Evolutionary conservation across 1,140 invertebrate genomes (phyloP).

Genomic region (Armadillidium nasatum): DNA sequence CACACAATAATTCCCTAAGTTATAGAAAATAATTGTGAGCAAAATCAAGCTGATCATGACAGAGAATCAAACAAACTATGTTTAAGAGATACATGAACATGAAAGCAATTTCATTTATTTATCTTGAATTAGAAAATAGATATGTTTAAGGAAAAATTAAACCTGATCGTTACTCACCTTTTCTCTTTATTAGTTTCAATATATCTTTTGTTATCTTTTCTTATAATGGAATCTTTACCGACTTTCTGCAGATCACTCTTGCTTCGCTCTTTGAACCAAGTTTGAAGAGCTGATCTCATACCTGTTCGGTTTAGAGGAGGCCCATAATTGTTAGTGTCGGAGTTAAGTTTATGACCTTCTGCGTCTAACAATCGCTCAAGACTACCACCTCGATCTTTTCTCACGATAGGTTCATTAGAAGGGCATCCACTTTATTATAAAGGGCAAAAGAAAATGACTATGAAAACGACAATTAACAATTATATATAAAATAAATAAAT

Average conservation of each 20-base stretch:
- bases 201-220: not conserved
- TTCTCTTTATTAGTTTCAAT: not conserved
- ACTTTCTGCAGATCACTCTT: not conserved
- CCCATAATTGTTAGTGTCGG: not conserved
- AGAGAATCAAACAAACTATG: too few relatives aligned
- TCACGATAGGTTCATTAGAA: not conserved
- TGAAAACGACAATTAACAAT: too few relatives aligned
- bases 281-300: not conserved
- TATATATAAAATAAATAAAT: too few relatives aligned
- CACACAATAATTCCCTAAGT: too few relatives aligned
- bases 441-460: not conserved
- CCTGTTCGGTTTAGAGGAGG: not conserved
- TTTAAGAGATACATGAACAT: too few relatives aligned
- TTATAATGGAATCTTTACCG: not conserved
- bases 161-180: not conserved
- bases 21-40: too few relatives aligned
- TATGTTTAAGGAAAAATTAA: too few relatives aligned
- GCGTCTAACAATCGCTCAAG: conserved; percentile 27
- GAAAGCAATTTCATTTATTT: too few relatives aligned
- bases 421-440: not conserved
- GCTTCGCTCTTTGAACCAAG: conserved; percentile 10
- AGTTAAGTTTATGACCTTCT: not conserved
- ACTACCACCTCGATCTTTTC: conserved; percentile 23
- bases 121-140: too few relatives aligned
- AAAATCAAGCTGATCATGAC: too few relatives aligned